Evolutionary conservation across 2,888 invertebrate species (phyloP).

Genomic region (Apamea monoglypha): DNA sequence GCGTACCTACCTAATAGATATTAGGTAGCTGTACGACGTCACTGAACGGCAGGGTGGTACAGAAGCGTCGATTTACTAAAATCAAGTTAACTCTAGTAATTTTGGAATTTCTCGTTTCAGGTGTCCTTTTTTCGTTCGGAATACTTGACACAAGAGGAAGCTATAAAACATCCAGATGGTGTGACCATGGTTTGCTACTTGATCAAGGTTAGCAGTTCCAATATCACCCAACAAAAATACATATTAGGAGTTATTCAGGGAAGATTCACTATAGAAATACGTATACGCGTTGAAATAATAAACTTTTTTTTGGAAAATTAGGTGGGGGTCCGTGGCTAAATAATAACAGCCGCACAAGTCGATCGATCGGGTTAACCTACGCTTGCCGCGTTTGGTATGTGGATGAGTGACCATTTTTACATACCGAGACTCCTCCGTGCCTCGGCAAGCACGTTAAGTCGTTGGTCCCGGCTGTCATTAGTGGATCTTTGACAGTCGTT

Average conservation of each 20-base stretch:
- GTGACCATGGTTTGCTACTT: slow-evolving; percentile 91
- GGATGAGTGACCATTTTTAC: no score
- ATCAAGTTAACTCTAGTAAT: neutral
- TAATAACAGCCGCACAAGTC: no score
- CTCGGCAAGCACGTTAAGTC: no score
- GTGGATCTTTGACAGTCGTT: no score
- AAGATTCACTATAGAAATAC: neutral
- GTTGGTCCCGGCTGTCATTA: no score
- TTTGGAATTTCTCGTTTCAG: slow-evolving; percentile 57
- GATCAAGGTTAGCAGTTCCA: slow-evolving; percentile 85
- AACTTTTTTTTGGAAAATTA: no score
- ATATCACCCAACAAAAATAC: neutral
- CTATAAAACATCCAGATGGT: slow-evolving; percentile 90
- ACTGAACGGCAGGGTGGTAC: neutral
- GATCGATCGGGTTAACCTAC: no score
- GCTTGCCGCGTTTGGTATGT: no score
- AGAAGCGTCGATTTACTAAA: neutral
- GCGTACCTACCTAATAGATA: neutral
- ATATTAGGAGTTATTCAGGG: no score
- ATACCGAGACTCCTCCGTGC: no score
- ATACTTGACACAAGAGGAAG: slow-evolving; percentile 91
- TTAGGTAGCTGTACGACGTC: neutral
- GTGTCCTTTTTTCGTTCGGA: slow-evolving; percentile 90
- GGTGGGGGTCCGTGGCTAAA: no score
- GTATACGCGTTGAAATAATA: neutral